Evolutionary conservation across 2,797 vertebrate genomes (phyloP), one percentile per base, ranked within the genome.

Genomic region (Rhodeus uyekii): DNA sequence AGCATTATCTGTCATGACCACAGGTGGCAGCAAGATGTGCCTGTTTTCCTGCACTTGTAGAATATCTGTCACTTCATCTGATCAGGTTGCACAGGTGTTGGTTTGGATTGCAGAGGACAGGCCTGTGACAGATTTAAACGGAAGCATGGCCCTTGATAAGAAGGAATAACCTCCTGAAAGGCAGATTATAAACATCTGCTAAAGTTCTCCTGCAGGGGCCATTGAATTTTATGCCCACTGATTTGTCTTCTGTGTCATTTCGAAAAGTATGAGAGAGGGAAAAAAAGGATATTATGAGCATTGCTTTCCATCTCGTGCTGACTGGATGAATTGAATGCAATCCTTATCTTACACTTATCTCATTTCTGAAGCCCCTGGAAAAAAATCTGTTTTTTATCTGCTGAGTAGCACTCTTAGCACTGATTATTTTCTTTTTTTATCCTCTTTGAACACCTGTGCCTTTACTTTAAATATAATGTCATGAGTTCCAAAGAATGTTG

Each of bases 201-300:
- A 29, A 87, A 82, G 86, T 88, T 91, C 89, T 89, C 50, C 87
- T 78, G 85, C 78, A 84, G 82, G 87, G 86, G 84, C 86, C 87
- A 88, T 90, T 90, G 90, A 85, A 91, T 92, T 93, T 91, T 90
- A 92, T 87, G 89, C 90, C 88, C 61, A 89, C 82, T 89, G 80
- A 79, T 61, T 89, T 85, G 78, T 92, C 87, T 60, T 91, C 83
- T 24, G 86, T 85, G 55, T 81, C 55, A 73, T 80, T 53, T 83
- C 7, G 29, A 89, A 87, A 85, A 85, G 63, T 67, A 29, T 80
- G 67, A 58, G 46, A 85, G 85, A 75, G 29, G n/a, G 72, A 83
- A 85, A 80, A 4, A 68, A 50, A 81, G 68, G 72, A 53, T 61
- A 74, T 65, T 61, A 53, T 58, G 84, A 84, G 86, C 75, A 85